Base-by-base conservation (phyloP, 2,888 invertebrate species). In the Atethmia centrago region DNA sequence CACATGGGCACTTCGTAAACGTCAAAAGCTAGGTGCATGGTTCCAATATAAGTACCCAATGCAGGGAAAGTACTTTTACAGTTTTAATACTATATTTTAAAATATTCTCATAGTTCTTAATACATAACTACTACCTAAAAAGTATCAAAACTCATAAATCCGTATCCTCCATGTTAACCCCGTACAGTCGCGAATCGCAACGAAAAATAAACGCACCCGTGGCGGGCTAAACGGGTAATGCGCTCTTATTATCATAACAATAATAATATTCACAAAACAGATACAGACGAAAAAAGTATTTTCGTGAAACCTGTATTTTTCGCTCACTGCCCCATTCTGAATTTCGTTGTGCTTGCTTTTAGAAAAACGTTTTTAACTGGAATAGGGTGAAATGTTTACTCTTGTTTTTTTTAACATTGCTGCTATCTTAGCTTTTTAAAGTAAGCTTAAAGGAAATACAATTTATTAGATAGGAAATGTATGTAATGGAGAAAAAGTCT, bases 201-300 rank as follows among this genome's bases (percentile, higher is more conserved):
- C 86, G 91, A 92, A 93, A 94, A 94, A 94, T 93, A 93, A 92
- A 92, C 90, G 92, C 92, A 94, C 93, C 93, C 91, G 91, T 90
- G 84, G 90, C 90, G 86, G 87, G 89, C 91, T 94, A 94, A 94
- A 93, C 92, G 92, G 91, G 93, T 93, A 94, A 94, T 94, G 93
- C 92, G 85, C 92, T 90, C 93, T 92, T 93, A 94, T 95, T 94
- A 94, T 93, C 91, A 94, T 94, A 94, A 95, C 93, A 94, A 95
- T 94, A 94, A 95, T 94, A 94, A 94, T 92, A 92, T 92, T 91
- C 91, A 90, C 88, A 87, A 91, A 90, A 90, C 90, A 90, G 86
- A 88, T 87, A 88, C 87, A 88, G 86, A 87, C 87, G 88, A 90
- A 89, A 89, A 90, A 90, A 86, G 85, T 80, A 80, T 88, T 88